Evolutionary conservation across 2,888 invertebrate species (phyloP).

Genomic region (Tenthredo notha): DNA sequence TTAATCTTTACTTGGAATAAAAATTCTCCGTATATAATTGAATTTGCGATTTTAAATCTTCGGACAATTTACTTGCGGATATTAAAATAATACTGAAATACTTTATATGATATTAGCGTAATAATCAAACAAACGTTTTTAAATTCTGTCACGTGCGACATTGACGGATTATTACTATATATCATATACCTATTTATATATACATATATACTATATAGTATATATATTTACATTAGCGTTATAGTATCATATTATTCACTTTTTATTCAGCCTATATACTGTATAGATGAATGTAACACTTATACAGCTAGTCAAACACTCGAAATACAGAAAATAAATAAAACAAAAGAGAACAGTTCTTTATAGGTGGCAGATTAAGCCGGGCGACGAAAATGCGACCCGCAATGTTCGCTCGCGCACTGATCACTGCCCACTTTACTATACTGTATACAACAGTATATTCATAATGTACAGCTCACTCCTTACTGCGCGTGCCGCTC

Average conservation of each 20-base stretch:
- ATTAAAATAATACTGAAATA: too few species aligned
- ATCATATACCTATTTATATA: background rate
- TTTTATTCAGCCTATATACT: background rate
- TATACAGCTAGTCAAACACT: background rate
- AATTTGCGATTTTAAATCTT: background rate
- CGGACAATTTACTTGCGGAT: too few species aligned
- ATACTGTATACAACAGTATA: background rate
- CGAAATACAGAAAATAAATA: background rate
- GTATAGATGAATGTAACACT: background rate
- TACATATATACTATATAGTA: background rate
- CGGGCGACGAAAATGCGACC: background rate
- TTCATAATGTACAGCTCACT: background rate
- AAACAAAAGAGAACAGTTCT: background rate
- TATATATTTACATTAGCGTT: background rate
- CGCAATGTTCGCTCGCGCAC: conserved; percentile 32
- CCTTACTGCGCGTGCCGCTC: conserved; percentile 23
- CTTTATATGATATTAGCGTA: background rate
- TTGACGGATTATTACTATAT: background rate
- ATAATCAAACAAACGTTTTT: background rate
- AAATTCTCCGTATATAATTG: background rate
- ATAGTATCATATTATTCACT: background rate
- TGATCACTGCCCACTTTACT: conserved; percentile 12
- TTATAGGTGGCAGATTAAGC: background rate
- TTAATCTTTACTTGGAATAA: background rate
- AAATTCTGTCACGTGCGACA: background rate